These are phyloP conservation scores for Tuta absoluta DNA, from an alignment of 2,888 invertebrate species.

Conservation along the genomic window DNA sequence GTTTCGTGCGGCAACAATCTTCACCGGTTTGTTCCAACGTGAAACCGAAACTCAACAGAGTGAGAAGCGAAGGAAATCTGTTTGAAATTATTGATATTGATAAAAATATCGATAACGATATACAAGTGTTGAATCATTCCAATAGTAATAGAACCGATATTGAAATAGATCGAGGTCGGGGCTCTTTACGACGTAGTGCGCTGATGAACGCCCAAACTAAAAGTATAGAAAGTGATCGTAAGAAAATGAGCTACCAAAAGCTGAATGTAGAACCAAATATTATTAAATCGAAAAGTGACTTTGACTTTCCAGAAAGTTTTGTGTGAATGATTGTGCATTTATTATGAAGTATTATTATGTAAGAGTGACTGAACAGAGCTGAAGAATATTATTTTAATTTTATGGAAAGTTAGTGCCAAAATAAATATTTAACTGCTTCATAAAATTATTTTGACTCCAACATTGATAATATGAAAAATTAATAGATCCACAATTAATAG, in stretches of 20 bases:
- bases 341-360: conserved; percentile 7
- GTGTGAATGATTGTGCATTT: conserved; percentile 49
- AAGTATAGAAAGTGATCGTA: conserved; percentile 61
- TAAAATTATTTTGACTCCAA: not conserved
- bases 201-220: conserved; percentile 73
- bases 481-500: too few relatives aligned
- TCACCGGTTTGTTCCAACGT: conserved; percentile 63
- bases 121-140: conserved; percentile 67
- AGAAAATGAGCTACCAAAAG: conserved; percentile 57
- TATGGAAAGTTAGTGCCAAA: conserved; percentile 26
- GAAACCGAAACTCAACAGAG: conserved; percentile 55
- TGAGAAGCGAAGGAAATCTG: conserved; percentile 68
- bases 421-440: conserved; percentile 9
- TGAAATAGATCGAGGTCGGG: conserved; percentile 58
- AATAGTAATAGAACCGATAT: conserved; percentile 60
- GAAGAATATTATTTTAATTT: not conserved
- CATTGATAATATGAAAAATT: too few relatives aligned
- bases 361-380: not conserved
- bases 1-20: conserved; percentile 70
- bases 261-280: conserved; percentile 70
- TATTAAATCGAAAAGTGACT: conserved; percentile 69
- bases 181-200: conserved; percentile 76
- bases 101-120: conserved; percentile 45
- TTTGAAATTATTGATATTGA: conserved; percentile 50
- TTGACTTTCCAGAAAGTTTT: conserved; percentile 73